Evolutionary conservation across 1,140 invertebrate species (phyloP).

Genomic region (Lordiphosa mommai): DNA sequence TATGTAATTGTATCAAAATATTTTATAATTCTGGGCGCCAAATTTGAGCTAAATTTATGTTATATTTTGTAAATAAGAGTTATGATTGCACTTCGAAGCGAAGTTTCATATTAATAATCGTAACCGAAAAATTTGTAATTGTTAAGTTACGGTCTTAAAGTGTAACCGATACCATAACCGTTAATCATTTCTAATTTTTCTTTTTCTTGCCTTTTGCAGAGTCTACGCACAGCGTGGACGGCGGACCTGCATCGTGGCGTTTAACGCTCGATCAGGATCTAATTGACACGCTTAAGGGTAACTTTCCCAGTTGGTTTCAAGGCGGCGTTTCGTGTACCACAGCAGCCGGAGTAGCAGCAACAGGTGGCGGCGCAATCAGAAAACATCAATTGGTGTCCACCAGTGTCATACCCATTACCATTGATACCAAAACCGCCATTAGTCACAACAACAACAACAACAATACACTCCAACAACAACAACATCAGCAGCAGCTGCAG

Average conservation of each 20-base stretch:
- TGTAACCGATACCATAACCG: no score
- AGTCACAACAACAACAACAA: conserved; percentile 43
- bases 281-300: conserved; percentile 92
- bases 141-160: no score
- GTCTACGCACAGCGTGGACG: conserved; percentile 89
- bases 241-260: conserved; percentile 91
- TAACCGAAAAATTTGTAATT: no score
- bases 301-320: conserved; percentile 95
- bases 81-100: no score
- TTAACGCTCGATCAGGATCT: conserved; percentile 94
- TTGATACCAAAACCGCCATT: conserved; percentile 59
- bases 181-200: not conserved
- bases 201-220: conserved; percentile 82
- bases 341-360: conserved; percentile 22
- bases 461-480: conserved; percentile 62
- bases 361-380: conserved; percentile 61
- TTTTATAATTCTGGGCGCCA: no score
- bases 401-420: conserved; percentile 66
- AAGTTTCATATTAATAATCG: no score
- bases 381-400: conserved; percentile 45
- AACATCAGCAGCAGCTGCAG: conserved; percentile 27
- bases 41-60: no score
- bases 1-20: no score
- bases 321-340: conserved; percentile 23
- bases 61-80: no score